phyloP scores from a whole-genome alignment of 1,140 invertebrate genomes.

The Mercenaria mercenaria region DNA sequence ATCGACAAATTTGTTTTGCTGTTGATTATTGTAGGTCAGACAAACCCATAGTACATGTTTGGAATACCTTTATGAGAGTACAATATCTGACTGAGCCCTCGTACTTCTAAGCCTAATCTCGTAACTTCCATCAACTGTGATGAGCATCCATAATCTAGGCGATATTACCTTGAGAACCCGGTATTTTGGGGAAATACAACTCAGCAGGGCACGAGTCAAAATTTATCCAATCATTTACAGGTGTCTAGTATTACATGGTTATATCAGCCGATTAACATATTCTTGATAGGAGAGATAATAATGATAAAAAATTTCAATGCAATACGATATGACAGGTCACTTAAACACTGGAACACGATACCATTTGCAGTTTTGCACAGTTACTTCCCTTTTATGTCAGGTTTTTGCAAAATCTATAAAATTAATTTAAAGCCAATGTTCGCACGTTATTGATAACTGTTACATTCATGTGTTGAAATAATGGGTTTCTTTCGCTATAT shows the following conservation, averaged over 20 bases:
- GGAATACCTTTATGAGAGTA: neutral
- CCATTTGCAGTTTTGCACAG: neutral
- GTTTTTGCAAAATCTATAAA: too few relatives aligned
- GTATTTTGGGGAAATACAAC: conserved; percentile 2
- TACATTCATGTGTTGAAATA: too few relatives aligned
- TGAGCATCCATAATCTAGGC: neutral
- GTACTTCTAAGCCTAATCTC: neutral
- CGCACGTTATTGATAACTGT: too few relatives aligned
- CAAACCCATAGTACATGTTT: neutral
- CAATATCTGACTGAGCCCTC: neutral
- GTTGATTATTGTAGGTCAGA: neutral
- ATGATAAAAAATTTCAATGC: too few relatives aligned
- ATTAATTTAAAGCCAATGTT: too few relatives aligned
- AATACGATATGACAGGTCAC: too few relatives aligned
- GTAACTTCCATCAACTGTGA: neutral
- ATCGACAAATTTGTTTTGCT: neutral
- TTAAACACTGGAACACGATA: too few relatives aligned
- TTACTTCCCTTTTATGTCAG: neutral
- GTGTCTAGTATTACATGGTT: neutral
- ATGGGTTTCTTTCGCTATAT: too few relatives aligned
- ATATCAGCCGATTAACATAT: neutral
- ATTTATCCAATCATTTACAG: neutral
- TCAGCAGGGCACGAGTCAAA: neutral
- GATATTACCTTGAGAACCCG: neutral
- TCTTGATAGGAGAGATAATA: neutral